Evolutionary conservation across 2,797 vertebrate species (phyloP), one percentile per base, ranked within the genome.

Genomic region (Lemur catta): DNA sequence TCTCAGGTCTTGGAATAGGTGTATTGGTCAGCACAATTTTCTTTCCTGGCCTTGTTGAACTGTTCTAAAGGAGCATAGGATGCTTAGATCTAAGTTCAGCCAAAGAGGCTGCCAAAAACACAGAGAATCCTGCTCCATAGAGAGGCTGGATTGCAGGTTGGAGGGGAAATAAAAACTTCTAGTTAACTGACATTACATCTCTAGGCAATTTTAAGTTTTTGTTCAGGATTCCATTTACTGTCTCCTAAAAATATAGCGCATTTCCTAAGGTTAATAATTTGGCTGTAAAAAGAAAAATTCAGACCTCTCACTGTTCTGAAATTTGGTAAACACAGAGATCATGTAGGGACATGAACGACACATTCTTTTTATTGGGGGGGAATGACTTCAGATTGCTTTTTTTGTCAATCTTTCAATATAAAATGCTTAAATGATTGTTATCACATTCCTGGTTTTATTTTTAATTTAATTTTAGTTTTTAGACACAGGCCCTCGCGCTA

Each of bases 211-310:
- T 65, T 38, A 24, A 63, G 14, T 38, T 89, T 26, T 6, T 94
- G 18, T 48, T 97, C 46, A 81, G 26, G 3, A 96, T 91, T 71
- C 4, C 4, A 74, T 91, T 96, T 96, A 76, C n/a, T 87, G 71
- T 41, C 8, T 52, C 84, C 22, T 24, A 14, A 97, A 95, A 28
- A 72, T 61, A 93, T 3, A 9, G 33, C 67, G 1, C 43, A 72
- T 96, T 97, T 94, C 0, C 75, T 72, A 78, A 92, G 28, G 28
- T 61, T 92, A 93, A 92, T 84, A 92, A 89, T 95, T 96, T 96
- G 76, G 74, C 15, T 91, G 7, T 71, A 71, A 79, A 90, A 93
- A 81, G n/a, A 90, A 96, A 95, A 87, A 81, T 30, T 41, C 1
- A 87, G 92, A 46, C 28, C 18, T 84, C 22, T 97, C 18, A 71